Conservation (phyloP, 2,113 vertebrate genomes). For the Peromyscus leucopus region DNA sequence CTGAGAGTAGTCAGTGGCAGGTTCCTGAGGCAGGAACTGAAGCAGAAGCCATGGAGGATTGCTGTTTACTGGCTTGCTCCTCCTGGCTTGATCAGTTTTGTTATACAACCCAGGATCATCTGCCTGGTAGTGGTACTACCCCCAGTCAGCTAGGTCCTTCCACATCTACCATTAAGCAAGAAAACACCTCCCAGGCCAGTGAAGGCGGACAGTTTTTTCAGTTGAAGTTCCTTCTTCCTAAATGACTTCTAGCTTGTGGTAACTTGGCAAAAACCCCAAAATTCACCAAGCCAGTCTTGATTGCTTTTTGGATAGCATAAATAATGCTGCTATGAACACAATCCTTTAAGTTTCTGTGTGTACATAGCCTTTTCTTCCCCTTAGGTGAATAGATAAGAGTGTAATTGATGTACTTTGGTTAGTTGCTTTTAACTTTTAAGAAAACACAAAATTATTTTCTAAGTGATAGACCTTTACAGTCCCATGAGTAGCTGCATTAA, state of each 20-base stretch:
- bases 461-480: neutral
- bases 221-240: neutral
- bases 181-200: neutral
- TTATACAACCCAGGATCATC: too few relatives aligned
- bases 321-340: neutral
- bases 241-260: neutral
- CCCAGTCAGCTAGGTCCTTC: neutral
- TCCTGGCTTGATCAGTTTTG: neutral
- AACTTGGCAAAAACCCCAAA: neutral
- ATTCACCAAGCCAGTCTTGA: neutral
- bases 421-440: constrained; percentile 12
- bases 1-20: neutral
- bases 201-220: neutral
- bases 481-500: neutral
- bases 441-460: neutral
- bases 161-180: neutral
- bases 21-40: neutral
- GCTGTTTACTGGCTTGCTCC: neutral
- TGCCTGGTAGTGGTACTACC: neutral
- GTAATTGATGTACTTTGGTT: neutral
- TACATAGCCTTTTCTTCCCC: neutral
- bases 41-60: neutral
- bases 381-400: neutral
- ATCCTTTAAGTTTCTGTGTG: neutral
- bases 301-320: neutral